Conservation (phyloP, 2,797 vertebrate genomes). For the Okamejei kenojei region DNA sequence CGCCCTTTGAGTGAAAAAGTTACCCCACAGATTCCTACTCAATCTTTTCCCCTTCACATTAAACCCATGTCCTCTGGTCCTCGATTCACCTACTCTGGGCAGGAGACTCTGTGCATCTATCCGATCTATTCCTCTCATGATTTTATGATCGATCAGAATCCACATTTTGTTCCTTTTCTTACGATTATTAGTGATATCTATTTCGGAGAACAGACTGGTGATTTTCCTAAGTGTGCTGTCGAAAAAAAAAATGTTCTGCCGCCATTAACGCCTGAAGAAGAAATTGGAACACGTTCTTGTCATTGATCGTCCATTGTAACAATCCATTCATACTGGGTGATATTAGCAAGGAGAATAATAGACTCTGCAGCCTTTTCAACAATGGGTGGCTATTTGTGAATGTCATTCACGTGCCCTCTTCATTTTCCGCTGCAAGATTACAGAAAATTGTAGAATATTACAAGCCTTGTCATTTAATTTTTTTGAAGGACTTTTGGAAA, state of each 20-base stretch:
- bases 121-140: too few species aligned
- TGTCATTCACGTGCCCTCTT: not conserved
- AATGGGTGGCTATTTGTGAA: not conserved
- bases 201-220: not conserved
- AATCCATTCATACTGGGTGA: not conserved
- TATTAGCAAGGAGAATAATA: not conserved
- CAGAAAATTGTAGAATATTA: not conserved
- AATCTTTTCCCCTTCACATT: too few species aligned
- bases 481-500: constrained; percentile 2
- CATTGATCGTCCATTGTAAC: not conserved
- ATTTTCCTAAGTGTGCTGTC: not conserved
- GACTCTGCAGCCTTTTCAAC: not conserved
- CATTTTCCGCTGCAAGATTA: not conserved
- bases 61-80: too few species aligned
- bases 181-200: not conserved
- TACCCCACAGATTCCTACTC: too few species aligned
- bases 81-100: too few species aligned
- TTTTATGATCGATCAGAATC: not conserved
- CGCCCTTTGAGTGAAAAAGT: too few species aligned
- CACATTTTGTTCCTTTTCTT: not conserved
- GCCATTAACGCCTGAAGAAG: not conserved
- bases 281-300: not conserved
- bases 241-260: not conserved
- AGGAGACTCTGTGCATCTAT: too few species aligned
- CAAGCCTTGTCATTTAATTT: not conserved